phyloP scores from a whole-genome alignment of 2,113 vertebrate genomes.

The Bujurquina vittata region DNA sequence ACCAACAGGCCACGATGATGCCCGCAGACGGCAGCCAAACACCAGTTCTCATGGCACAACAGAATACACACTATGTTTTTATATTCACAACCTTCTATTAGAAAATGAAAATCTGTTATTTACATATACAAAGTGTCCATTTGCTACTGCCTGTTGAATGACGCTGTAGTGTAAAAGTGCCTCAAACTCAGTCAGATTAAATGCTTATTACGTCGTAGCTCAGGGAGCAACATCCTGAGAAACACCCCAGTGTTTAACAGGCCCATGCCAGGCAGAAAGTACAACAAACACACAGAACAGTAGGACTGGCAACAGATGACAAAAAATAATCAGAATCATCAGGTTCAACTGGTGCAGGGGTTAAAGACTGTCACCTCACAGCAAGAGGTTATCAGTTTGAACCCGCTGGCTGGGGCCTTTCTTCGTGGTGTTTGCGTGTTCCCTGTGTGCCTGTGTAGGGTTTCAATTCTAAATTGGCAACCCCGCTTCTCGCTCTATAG shows the following conservation, averaged over 20 bases:
- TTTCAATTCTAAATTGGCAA: background rate
- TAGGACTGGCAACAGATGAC: background rate
- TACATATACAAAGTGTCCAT: constrained; percentile 18
- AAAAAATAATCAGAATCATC: background rate
- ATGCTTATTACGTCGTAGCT: constrained; percentile 2
- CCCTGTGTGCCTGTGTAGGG: background rate
- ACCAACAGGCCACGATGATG: constrained; percentile 58
- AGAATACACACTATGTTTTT: background rate
- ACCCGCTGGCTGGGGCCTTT: background rate
- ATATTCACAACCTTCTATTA: constrained; percentile 20
- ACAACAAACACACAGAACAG: background rate
- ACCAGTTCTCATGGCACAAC: constrained; percentile 32
- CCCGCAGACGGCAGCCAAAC: constrained; percentile 69
- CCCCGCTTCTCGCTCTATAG: background rate
- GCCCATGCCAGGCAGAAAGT: background rate
- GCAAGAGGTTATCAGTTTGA: background rate
- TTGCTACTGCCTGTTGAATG: background rate
- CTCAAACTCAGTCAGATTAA: background rate
- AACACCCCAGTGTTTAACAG: background rate
- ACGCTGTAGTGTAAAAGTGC: background rate
- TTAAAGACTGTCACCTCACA: background rate
- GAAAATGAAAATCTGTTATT: constrained; percentile 13
- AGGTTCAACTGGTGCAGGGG: background rate
- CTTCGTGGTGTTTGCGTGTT: background rate
- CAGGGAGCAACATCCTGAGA: constrained; percentile 3